Evolutionary conservation across 2,113 vertebrate genomes (phyloP).

Genomic region (Antechinus stuartii): DNA sequence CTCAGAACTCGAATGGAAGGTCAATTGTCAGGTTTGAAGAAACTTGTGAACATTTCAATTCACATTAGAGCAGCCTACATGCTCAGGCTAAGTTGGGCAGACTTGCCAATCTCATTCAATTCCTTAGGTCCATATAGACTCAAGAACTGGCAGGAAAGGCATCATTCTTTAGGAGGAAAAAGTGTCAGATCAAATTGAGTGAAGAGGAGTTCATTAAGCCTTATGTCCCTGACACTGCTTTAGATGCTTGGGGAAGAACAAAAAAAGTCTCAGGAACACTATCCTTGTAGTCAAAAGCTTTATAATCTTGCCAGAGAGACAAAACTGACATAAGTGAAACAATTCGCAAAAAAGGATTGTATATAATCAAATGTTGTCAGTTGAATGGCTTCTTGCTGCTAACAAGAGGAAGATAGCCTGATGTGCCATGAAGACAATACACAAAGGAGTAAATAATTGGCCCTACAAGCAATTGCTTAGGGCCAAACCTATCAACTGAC

Average conservation of each 20-base stretch:
- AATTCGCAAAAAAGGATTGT: neutral
- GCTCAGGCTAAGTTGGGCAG: neutral
- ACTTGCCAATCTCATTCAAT: neutral
- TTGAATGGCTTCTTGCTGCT: neutral
- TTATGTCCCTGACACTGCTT: neutral
- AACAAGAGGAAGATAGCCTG: neutral
- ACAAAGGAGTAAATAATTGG: neutral
- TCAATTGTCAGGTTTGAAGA: neutral
- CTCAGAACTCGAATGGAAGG: neutral
- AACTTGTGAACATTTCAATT: neutral
- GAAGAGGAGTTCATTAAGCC: neutral
- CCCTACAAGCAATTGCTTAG: neutral
- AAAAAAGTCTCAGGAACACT: neutral
- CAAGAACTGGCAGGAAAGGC: neutral
- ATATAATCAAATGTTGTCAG: neutral
- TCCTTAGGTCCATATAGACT: neutral
- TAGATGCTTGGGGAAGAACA: neutral
- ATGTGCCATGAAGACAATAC: neutral
- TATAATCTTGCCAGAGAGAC: neutral
- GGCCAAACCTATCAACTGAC: neutral
- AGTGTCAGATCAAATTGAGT: neutral
- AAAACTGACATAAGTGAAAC: neutral
- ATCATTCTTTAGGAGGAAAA: neutral
- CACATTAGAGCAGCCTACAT: neutral
- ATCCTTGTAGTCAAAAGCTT: neutral